Conservation (phyloP, 2,888 invertebrate species). For the Ptilodon capucinus region DNA sequence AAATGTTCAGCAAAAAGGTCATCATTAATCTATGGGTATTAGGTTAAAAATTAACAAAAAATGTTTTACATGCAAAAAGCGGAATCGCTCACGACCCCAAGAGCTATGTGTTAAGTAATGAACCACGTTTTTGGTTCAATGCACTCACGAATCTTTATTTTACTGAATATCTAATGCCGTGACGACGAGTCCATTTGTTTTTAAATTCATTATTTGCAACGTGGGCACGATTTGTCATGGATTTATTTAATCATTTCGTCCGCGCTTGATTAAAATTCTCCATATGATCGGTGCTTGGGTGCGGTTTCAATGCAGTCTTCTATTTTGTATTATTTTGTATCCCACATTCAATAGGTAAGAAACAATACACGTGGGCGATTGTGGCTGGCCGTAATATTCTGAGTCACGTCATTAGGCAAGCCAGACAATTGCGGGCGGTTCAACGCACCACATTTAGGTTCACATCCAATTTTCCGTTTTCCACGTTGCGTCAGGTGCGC, state of each 20-base stretch:
- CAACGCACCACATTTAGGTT: constrained; percentile 63
- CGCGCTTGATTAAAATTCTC: constrained; percentile 3
- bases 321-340: constrained; percentile 27
- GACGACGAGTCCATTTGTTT: constrained; percentile 66
- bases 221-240: constrained; percentile 46
- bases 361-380: constrained; percentile 41
- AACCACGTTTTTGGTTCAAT: constrained; percentile 79
- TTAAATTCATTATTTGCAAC: constrained; percentile 55
- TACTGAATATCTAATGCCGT: constrained; percentile 64
- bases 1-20: constrained; percentile 57
- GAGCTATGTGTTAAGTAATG: constrained; percentile 72
- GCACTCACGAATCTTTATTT: constrained; percentile 75
- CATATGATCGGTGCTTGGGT: constrained; percentile 4
- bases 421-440: constrained; percentile 55
- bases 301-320: constrained; percentile 30
- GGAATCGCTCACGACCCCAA: constrained; percentile 62
- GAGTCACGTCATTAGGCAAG: constrained; percentile 48
- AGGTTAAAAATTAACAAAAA: constrained; percentile 59
- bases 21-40: constrained; percentile 61
- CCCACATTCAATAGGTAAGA: constrained; percentile 30
- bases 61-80: constrained; percentile 64
- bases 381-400: constrained; percentile 32
- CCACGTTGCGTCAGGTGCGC: constrained; percentile 46
- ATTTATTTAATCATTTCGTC: constrained; percentile 18
- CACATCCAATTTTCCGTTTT: constrained; percentile 66